Percentiles rank a stretch among this genome's conserved stretches.
phyloP scores from a whole-genome alignment of 2,113 vertebrate species.

The Corynorhinus townsendii region DNA sequence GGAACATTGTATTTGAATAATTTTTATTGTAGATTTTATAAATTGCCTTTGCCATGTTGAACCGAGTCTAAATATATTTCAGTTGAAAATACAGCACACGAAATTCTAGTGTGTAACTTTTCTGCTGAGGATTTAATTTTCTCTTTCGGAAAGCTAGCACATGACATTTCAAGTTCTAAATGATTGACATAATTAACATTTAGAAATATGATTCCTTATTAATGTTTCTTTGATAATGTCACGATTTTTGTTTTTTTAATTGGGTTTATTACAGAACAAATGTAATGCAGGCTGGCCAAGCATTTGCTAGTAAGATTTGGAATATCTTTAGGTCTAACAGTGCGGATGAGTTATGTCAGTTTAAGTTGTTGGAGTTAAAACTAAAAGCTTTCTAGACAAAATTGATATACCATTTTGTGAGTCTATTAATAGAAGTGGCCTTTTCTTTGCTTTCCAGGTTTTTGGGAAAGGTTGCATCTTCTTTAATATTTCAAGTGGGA shows the following conservation, averaged over 20 bases:
- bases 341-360: conserved; percentile 15
- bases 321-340: background rate
- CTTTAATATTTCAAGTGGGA: background rate
- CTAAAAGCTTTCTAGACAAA: conserved; percentile 37
- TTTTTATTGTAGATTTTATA: conserved; percentile 15
- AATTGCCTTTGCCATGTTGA: background rate
- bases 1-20: background rate
- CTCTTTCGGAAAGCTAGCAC: background rate
- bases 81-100: background rate
- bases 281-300: background rate
- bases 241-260: background rate
- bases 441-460: conserved; percentile 59
- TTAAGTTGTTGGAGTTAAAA: conserved; percentile 46
- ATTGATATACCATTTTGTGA: conserved; percentile 11
- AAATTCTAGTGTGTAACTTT: background rate
- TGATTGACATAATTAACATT: background rate
- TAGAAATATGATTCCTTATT: background rate
- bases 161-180: background rate
- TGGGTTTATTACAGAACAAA: background rate
- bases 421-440: conserved; percentile 8
- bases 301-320: background rate
- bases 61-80: background rate
- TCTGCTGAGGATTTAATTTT: background rate
- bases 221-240: background rate
- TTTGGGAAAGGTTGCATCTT: conserved; percentile 19